Conservation (phyloP, 2,888 invertebrate species). For the Cheilosia impressa region DNA sequence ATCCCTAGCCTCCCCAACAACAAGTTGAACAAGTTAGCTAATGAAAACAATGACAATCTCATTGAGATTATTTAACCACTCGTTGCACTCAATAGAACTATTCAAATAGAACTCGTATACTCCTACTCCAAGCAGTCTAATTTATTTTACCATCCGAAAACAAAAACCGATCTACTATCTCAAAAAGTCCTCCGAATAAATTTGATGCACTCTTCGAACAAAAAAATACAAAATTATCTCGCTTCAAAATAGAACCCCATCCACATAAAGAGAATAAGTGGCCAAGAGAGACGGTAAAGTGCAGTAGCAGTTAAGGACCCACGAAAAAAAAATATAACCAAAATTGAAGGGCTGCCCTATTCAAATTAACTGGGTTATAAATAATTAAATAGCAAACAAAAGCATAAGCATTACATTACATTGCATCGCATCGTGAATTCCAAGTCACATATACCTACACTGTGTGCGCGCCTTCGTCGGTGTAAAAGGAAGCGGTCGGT, state of each 20-base stretch:
- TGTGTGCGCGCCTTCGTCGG: too few species aligned
- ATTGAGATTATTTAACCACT: too few species aligned
- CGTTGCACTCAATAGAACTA: neutral
- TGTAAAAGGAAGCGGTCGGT: too few species aligned
- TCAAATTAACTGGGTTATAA: conserved; percentile 75
- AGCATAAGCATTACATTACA: conserved; percentile 21
- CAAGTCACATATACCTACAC: too few species aligned
- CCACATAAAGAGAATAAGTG: conserved; percentile 28
- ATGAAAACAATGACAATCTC: too few species aligned
- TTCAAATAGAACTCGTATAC: neutral
- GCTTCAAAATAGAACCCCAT: neutral
- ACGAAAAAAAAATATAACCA: conserved; percentile 17
- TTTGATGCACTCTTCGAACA: conserved; percentile 27
- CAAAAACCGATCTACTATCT: conserved; percentile 15
- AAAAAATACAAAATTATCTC: conserved; percentile 8
- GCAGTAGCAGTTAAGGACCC: conserved; percentile 41
- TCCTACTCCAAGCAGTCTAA: neutral
- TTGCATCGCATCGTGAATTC: conserved; percentile 22
- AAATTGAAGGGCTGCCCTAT: conserved; percentile 59
- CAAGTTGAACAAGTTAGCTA: neutral
- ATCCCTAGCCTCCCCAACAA: too few species aligned
- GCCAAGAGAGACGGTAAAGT: conserved; percentile 22
- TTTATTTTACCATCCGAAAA: neutral
- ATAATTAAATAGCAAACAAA: conserved; percentile 71
- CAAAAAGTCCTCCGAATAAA: conserved; percentile 47